phyloP scores from a whole-genome alignment of 1,140 invertebrate genomes.

The Eueides isabella region DNA sequence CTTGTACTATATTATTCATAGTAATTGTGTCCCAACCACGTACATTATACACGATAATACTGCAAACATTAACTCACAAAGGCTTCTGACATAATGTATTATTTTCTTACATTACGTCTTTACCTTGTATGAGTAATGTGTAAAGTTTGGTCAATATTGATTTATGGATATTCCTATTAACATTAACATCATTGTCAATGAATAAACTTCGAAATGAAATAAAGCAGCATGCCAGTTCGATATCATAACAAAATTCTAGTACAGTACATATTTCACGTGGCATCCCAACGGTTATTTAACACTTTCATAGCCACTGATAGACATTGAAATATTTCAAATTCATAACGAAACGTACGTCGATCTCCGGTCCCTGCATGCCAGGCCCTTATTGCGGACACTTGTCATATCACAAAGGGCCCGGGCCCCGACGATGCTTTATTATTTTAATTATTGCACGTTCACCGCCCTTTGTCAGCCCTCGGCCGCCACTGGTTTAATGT shows the following conservation, averaged over 20 bases:
- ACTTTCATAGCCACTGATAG: constrained; percentile 34
- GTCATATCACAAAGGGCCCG: constrained; percentile 73
- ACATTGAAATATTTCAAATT: constrained; percentile 38
- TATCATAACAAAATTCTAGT: background rate
- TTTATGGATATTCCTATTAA: background rate
- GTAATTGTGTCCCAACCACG: constrained; percentile 22
- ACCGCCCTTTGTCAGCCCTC: constrained; percentile 64
- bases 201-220: background rate
- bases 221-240: background rate
- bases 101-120: constrained; percentile 23
- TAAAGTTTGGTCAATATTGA: background rate
- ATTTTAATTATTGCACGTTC: constrained; percentile 80
- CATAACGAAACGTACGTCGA: constrained; percentile 40
- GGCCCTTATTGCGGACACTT: constrained; percentile 77
- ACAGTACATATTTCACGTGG: constrained; percentile 17
- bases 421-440: constrained; percentile 70
- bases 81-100: constrained; percentile 22
- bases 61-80: constrained; percentile 34
- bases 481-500: constrained; percentile 52
- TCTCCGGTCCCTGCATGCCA: constrained; percentile 39
- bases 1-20: constrained; percentile 32
- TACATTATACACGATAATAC: constrained; percentile 27
- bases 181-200: background rate
- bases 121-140: constrained; percentile 30
- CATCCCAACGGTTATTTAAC: constrained; percentile 29